A percentile compares a stretch with the other conserved stretches of the same genome.
Conservation (phyloP, 2,113 vertebrate genomes). For the Colaptes auratus region DNA sequence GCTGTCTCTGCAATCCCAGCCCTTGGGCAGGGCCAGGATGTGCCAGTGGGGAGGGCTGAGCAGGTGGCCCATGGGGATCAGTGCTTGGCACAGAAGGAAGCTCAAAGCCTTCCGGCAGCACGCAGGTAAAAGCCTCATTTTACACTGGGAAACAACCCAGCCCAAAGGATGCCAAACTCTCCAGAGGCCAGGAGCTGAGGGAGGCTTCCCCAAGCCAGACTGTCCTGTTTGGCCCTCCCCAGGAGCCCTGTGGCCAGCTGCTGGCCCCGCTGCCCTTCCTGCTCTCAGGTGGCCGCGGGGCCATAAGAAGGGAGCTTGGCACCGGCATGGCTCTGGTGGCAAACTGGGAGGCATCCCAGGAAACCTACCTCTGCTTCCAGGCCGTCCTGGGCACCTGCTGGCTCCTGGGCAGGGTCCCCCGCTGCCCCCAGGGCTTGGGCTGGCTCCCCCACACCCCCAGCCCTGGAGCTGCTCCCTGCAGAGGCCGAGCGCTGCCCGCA, state of each 20-base stretch:
- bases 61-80: background rate
- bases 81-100: background rate
- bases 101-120: background rate
- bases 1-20: background rate
- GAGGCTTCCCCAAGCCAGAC: no score
- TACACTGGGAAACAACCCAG: background rate
- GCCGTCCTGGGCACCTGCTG: no score
- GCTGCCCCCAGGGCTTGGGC: no score
- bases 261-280: background rate
- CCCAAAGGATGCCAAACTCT: background rate
- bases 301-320: background rate
- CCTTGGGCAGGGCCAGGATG: accelerated
- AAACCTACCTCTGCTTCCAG: no score
- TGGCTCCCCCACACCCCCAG: no score
- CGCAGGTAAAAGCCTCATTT: background rate
- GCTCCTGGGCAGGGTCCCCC: no score
- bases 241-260: background rate
- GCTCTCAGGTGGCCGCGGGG: no score
- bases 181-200: no score
- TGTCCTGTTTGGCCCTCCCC: no score
- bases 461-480: no score
- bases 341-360: no score
- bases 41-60: background rate
- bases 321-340: accelerated
- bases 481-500: no score